These are phyloP conservation scores for Rhopalosiphum padi DNA, from an alignment of 1,140 invertebrate genomes.

Conservation along the genomic window DNA sequence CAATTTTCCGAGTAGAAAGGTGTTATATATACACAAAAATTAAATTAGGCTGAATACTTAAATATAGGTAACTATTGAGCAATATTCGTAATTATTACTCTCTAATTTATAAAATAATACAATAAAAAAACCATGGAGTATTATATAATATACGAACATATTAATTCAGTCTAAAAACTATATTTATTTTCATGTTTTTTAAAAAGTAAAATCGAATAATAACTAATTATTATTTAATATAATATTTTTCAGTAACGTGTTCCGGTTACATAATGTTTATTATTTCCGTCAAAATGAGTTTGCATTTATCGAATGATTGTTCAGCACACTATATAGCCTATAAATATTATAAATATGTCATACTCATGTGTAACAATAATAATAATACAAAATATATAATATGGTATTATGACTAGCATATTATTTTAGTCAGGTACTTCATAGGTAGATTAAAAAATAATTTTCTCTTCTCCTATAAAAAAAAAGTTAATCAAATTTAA, in stretches of 20 bases:
- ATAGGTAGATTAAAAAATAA: neutral
- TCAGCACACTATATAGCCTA: neutral
- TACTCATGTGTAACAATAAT: no score
- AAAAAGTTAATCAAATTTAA: neutral
- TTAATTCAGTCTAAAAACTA: neutral
- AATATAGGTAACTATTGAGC: neutral
- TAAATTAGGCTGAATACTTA: neutral
- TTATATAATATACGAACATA: neutral
- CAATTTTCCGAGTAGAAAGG: no score
- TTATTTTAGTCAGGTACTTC: neutral
- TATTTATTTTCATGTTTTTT: neutral
- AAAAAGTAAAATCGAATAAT: neutral
- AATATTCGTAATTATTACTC: neutral
- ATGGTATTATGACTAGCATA: no score
- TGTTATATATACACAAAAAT: no score
- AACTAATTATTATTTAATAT: neutral
- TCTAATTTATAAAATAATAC: no score
- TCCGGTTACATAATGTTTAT: neutral
- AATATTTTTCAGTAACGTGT: neutral
- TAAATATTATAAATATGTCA: neutral
- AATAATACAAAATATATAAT: no score
- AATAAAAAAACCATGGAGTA: neutral
- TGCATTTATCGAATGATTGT: neutral
- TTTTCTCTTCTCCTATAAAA: neutral
- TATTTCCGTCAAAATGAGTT: slow-evolving; percentile 16